These are phyloP conservation scores for Morbakka virulenta DNA, from an alignment of 30 jellyfish, hydroid and myxozoan genomes.

Conservation along the genomic window DNA sequence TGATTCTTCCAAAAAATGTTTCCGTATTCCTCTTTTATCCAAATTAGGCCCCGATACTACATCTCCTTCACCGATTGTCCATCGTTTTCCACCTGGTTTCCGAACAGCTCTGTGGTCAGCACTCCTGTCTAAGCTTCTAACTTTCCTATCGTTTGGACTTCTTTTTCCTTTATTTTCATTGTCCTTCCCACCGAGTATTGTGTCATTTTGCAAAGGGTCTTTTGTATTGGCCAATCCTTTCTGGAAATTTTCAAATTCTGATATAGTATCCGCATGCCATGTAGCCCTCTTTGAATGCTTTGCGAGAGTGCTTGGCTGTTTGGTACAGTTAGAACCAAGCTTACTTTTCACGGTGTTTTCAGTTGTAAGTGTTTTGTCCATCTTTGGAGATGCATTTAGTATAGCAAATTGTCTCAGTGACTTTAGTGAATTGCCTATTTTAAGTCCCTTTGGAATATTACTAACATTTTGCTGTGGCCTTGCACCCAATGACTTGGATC, in stretches of 20 bases:
- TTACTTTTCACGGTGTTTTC: constrained; percentile 4
- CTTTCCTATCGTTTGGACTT: constrained; percentile 55
- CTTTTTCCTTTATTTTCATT: no score
- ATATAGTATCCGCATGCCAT: constrained; percentile 54
- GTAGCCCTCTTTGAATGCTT: constrained; percentile 54
- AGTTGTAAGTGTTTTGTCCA: not conserved
- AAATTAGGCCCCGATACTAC: constrained; percentile 60
- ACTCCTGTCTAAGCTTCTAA: constrained; percentile 24
- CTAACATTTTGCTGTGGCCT: not conserved
- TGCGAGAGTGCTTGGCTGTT: no score
- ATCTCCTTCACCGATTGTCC: constrained; percentile 24
- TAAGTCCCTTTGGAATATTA: not conserved
- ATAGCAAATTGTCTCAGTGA: constrained; percentile 48
- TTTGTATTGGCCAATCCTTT: constrained; percentile 25
- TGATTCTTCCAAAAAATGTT: constrained; percentile 41
- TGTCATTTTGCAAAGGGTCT: constrained; percentile 27
- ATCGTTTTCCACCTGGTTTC: constrained; percentile 41
- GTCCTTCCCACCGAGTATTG: not conserved
- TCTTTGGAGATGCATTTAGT: constrained; percentile 56
- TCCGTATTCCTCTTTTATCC: constrained; percentile 40
- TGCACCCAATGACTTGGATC: not conserved
- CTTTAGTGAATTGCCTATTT: constrained; percentile 36
- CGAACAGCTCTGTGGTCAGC: constrained; percentile 24
- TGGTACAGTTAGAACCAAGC: no score
- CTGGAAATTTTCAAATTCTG: constrained; percentile 24